These are phyloP conservation scores for Bathynomus jamesi DNA, from an alignment of 1,140 invertebrate genomes.

Conservation along the genomic window DNA sequence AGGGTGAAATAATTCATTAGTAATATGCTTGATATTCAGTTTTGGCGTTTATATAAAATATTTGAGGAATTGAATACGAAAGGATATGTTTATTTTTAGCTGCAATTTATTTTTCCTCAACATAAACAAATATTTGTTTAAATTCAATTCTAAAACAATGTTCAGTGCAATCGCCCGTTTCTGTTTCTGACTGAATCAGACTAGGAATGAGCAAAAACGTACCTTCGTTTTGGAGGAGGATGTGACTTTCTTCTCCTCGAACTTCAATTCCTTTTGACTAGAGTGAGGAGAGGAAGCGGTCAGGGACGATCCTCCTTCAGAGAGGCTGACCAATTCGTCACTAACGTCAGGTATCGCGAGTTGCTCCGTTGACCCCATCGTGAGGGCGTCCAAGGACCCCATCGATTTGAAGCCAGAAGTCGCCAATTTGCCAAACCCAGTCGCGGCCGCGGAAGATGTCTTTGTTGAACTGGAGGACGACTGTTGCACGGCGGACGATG, in stretches of 20 bases:
- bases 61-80: no score
- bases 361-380: slow-evolving; percentile 36
- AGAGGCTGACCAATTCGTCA: not conserved
- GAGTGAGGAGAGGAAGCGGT: slow-evolving; percentile 10
- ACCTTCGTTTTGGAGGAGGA: slow-evolving; percentile 66
- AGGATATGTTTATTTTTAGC: no score
- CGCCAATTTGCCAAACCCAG: slow-evolving; percentile 18
- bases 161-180: no score
- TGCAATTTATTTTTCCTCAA: no score
- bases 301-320: not conserved
- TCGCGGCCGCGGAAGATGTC: not conserved
- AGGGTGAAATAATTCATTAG: no score
- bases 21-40: no score
- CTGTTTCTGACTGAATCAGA: no score
- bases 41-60: no score
- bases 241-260: slow-evolving; percentile 66
- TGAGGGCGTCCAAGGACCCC: slow-evolving; percentile 14
- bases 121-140: no score
- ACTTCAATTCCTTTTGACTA: slow-evolving; percentile 49
- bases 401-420: slow-evolving; percentile 10
- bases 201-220: no score
- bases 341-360: slow-evolving; percentile 39
- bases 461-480: not conserved
- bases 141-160: no score
- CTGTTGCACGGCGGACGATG: slow-evolving; percentile 13